Evolutionary conservation across 2,888 invertebrate species (phyloP), one percentile per base, ranked within the genome.

Genomic region (Sclerodermus sp.): DNA sequence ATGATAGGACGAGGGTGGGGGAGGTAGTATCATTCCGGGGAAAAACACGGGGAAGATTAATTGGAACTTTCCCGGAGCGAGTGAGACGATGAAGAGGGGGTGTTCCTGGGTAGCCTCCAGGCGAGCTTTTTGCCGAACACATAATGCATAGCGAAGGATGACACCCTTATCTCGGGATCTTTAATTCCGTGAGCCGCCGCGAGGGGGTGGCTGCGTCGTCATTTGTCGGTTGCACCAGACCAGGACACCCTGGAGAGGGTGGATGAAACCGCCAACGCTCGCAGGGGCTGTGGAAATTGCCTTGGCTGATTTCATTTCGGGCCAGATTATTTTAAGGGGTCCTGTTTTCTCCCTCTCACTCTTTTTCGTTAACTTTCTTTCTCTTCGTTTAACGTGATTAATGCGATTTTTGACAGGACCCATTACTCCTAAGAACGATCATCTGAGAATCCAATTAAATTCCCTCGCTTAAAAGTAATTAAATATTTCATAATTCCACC

Each of bases 251-350:
- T 23, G 23, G 55, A 57, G 47, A 48, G 34, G 55, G 52, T 59
- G 62, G 61, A 60, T 64, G 60, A 66, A 63, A 60, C 58, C 62
- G 54, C 53, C 62, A 52, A 52, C 62, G 60, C 59, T 62, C 60
- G 49, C 55, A 57, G 57, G 57, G 61, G 66, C 67, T 62, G 66
- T 71, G 74, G 73, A 75, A 77, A 75, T 76, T 76, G 73, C 74
- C 73, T 71, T 63, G 70, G 70, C 73, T 76, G 74, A 77, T 76
- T 77, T 77, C 73, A 76, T 76, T 77, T 75, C 74, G 67, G 66
- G 66, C 69, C 69, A 75, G 76, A 76, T 77, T 77, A 77, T 77
- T 77, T 76, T 72, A 75, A 77, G 73, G 63, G 58, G 51, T 34
- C 6, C 42, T 8, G 23, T 8, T 44, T 47, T 10, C 32, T 36